A percentile compares a stretch with the other conserved stretches of the same genome.
Evolutionary conservation across 1,140 invertebrate species (phyloP).

Genomic region (Pectinophora gossypiella): DNA sequence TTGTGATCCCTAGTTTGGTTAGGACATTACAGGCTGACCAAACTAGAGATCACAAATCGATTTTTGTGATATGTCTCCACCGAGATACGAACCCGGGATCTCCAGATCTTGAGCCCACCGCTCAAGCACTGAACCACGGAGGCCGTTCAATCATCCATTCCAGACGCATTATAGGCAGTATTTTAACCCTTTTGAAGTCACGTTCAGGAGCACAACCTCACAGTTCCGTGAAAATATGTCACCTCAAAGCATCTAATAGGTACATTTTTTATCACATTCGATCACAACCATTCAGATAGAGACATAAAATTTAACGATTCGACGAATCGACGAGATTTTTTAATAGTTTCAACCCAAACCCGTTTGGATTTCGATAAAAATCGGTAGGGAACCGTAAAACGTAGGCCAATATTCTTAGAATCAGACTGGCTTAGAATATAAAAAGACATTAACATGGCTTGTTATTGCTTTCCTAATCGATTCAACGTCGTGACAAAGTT

Average conservation of each 20-base stretch:
- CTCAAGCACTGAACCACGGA: no score
- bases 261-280: conserved; percentile 10
- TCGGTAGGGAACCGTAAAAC: conserved; percentile 56
- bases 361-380: conserved; percentile 61
- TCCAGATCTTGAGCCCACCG: no score
- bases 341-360: conserved; percentile 35
- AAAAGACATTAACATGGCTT: conserved; percentile 42
- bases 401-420: conserved; percentile 41
- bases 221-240: neutral
- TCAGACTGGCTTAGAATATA: conserved; percentile 35
- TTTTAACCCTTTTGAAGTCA: no score
- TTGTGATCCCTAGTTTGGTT: no score
- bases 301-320: conserved; percentile 66
- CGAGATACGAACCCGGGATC: no score
- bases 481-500: conserved; percentile 7
- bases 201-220: no score
- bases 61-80: no score
- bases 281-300: conserved; percentile 42
- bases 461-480: conserved; percentile 44
- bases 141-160: no score
- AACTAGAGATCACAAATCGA: no score
- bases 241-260: neutral
- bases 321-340: conserved; percentile 45
- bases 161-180: no score
- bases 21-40: no score